Conservation (phyloP, 2,888 invertebrate species). For the Conus canariensis region DNA sequence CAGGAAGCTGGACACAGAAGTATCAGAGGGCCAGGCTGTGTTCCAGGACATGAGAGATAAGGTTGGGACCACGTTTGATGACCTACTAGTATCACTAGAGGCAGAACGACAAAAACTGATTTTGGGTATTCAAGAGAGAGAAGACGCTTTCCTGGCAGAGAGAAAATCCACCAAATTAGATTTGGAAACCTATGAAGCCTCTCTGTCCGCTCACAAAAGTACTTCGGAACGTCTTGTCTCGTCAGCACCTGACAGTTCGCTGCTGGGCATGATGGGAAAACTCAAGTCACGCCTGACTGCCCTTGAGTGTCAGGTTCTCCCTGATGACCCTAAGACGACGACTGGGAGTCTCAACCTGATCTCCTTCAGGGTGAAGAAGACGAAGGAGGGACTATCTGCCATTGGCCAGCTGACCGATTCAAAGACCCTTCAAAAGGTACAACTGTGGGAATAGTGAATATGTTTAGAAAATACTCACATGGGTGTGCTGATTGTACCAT, state of each 20-base stretch:
- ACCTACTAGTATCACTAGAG: neutral
- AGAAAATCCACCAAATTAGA: neutral
- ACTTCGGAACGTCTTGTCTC: neutral
- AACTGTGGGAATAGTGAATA: no score
- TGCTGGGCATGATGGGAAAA: constrained; percentile 4
- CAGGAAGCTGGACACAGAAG: neutral
- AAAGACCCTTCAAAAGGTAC: neutral
- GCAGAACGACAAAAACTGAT: neutral
- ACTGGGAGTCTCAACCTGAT: neutral
- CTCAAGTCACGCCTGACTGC: neutral
- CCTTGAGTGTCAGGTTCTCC: neutral
- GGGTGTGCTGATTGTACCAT: no score
- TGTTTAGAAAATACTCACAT: no score
- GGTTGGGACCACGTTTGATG: neutral
- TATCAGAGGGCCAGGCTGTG: neutral
- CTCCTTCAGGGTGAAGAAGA: neutral
- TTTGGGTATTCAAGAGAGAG: neutral
- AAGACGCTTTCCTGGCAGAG: neutral
- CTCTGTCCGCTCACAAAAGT: neutral
- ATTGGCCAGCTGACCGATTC: neutral
- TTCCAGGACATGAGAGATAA: neutral
- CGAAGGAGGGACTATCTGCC: neutral
- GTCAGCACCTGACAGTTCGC: neutral
- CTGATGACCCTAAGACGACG: neutral
- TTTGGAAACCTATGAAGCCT: neutral